These are phyloP conservation scores for Caenorhabditis afra DNA, from an alignment of 2,888 invertebrate species.

Conservation along the genomic window DNA sequence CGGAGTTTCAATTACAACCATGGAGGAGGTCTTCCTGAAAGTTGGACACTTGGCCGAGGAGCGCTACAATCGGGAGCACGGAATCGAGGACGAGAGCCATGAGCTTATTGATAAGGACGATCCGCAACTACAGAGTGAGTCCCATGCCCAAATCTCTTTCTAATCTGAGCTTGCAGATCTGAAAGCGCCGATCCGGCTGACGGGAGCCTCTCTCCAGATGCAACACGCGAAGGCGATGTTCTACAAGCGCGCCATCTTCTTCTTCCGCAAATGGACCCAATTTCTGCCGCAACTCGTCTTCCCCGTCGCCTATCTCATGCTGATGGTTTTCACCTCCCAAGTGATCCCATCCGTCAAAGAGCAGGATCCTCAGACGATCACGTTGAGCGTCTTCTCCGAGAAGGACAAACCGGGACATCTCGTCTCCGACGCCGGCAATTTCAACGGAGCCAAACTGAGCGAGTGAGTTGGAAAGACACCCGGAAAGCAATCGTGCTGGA, in stretches of 20 bases:
- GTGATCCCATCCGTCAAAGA: slow-evolving; percentile 63
- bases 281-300: slow-evolving; percentile 75
- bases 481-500: too few species aligned
- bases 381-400: slow-evolving; percentile 45
- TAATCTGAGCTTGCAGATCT: slow-evolving; percentile 50
- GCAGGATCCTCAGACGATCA: slow-evolving; percentile 58
- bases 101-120: slow-evolving; percentile 60
- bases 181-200: slow-evolving; percentile 50
- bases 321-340: slow-evolving; percentile 62
- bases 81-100: slow-evolving; percentile 47
- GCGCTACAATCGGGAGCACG: slow-evolving; percentile 52
- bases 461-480: not conserved
- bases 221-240: slow-evolving; percentile 75
- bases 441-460: slow-evolving; percentile 33
- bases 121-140: slow-evolving; percentile 55
- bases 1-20: slow-evolving; percentile 89
- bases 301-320: slow-evolving; percentile 65
- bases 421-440: slow-evolving; percentile 16
- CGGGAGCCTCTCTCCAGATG: slow-evolving; percentile 62
- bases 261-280: slow-evolving; percentile 73
- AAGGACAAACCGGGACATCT: slow-evolving; percentile 44
- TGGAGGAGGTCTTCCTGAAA: slow-evolving; percentile 92
- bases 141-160: not conserved
- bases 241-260: slow-evolving; percentile 73
- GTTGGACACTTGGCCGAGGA: slow-evolving; percentile 74